Conservation (phyloP, 2,888 invertebrate genomes). For the Resseliella maxima region DNA sequence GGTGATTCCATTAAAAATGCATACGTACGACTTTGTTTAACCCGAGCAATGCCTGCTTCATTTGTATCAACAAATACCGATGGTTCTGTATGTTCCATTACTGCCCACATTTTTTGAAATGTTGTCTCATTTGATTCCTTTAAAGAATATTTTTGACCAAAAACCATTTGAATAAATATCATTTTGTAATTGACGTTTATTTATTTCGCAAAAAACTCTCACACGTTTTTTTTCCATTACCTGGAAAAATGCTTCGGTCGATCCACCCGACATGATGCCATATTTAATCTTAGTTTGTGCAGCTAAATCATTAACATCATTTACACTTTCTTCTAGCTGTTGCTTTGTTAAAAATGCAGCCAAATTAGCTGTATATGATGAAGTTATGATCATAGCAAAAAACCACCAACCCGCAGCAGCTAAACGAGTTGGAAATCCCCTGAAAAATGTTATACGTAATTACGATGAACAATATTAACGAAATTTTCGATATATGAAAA, state of each 20-base stretch:
- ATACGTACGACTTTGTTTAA: constrained; percentile 71
- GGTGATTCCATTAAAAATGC: constrained; percentile 96
- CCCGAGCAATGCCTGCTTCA: constrained; percentile 85
- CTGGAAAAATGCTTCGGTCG: constrained; percentile 91
- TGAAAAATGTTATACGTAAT: no score
- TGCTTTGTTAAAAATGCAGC: constrained; percentile 93
- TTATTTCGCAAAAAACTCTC: constrained; percentile 75
- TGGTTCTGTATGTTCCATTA: constrained; percentile 82
- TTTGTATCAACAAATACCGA: constrained; percentile 83
- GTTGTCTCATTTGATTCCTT: constrained; percentile 79
- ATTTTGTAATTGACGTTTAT: no score
- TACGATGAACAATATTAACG: no score
- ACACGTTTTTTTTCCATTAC: constrained; percentile 76
- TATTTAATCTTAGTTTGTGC: constrained; percentile 94
- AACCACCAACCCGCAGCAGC: constrained; percentile 86
- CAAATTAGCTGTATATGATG: constrained; percentile 92
- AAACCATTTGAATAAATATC: background rate
- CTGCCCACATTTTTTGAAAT: constrained; percentile 87
- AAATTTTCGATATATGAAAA: no score
- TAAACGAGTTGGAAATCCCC: constrained; percentile 82
- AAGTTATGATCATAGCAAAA: constrained; percentile 83
- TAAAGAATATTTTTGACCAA: no score
- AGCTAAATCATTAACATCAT: constrained; percentile 89
- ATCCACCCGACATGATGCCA: constrained; percentile 88
- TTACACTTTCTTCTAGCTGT: constrained; percentile 88